A percentile compares a stretch with the other conserved stretches of the same genome.
Conservation (phyloP, 2,888 invertebrate genomes). For the Cybosia mesomella region DNA sequence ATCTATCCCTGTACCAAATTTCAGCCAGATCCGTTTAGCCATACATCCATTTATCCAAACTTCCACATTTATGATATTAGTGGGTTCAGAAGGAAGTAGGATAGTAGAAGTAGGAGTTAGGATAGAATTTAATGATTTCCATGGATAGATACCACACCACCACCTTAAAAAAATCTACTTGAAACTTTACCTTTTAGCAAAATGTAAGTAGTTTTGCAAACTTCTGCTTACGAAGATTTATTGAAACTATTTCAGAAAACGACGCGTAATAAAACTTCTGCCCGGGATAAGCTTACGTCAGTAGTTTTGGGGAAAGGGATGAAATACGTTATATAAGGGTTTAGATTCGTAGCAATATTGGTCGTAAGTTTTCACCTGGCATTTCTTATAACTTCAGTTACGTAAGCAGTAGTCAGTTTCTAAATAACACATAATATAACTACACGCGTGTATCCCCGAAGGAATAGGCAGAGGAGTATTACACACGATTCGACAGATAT, state of each 20-base stretch:
- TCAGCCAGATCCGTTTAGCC: too few relatives aligned
- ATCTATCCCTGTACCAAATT: too few relatives aligned
- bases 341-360: neutral
- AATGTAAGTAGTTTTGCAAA: slow-evolving; percentile 9
- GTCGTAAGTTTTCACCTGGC: neutral
- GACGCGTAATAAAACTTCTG: slow-evolving; percentile 15
- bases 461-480: too few relatives aligned
- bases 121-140: too few relatives aligned
- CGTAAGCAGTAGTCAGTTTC: neutral
- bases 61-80: too few relatives aligned
- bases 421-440: too few relatives aligned
- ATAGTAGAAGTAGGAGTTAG: too few relatives aligned
- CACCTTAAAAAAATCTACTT: neutral
- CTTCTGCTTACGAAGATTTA: slow-evolving; percentile 13
- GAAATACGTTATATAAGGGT: slow-evolving; percentile 11
- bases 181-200: slow-evolving; percentile 7
- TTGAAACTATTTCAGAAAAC: slow-evolving; percentile 11
- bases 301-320: slow-evolving; percentile 7
- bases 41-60: too few relatives aligned
- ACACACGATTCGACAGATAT: too few relatives aligned
- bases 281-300: slow-evolving; percentile 5
- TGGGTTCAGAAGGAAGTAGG: too few relatives aligned
- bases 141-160: too few relatives aligned
- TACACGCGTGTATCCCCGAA: too few relatives aligned
- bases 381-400: neutral